phyloP scores from a whole-genome alignment of 2,113 vertebrate species.

The Rana temporaria region DNA sequence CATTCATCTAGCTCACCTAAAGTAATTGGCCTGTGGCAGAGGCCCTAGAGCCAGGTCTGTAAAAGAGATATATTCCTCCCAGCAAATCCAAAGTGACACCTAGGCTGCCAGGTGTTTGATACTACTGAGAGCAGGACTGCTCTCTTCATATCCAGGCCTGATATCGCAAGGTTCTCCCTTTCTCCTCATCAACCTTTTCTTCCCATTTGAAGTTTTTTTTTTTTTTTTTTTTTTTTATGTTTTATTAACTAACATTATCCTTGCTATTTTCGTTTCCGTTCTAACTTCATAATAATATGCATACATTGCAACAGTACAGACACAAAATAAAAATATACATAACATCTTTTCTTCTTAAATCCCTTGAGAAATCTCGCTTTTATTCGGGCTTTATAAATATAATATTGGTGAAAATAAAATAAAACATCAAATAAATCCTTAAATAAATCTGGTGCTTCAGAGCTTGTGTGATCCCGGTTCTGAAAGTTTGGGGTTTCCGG shows the following conservation, averaged over 20 bases:
- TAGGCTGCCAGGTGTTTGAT: too few relatives aligned
- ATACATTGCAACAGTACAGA: constrained; percentile 78
- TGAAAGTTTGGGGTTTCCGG: background rate
- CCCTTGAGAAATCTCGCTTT: constrained; percentile 17
- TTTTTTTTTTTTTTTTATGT: constrained; percentile 74
- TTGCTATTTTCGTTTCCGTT: constrained; percentile 78
- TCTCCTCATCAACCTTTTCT: too few relatives aligned
- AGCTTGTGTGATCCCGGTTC: background rate
- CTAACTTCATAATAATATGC: constrained; percentile 77
- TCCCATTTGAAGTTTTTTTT: too few relatives aligned
- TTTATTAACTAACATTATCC: constrained; percentile 75
- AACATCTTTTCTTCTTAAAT: constrained; percentile 63
- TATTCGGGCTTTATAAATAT: constrained; percentile 21
- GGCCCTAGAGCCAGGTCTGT: too few relatives aligned
- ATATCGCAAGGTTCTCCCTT: too few relatives aligned
- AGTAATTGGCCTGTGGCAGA: too few relatives aligned
- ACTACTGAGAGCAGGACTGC: too few relatives aligned
- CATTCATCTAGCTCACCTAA: too few relatives aligned
- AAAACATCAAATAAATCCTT: background rate
- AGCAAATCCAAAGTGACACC: too few relatives aligned
- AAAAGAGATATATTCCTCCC: too few relatives aligned
- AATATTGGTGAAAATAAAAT: constrained; percentile 8
- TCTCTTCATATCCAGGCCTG: too few relatives aligned
- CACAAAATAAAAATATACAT: constrained; percentile 81
- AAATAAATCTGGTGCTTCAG: constrained; percentile 13